Evolutionary conservation across 2,888 invertebrate genomes (phyloP), one percentile per base, ranked within the genome.

Genomic region (Drosophila testacea): DNA sequence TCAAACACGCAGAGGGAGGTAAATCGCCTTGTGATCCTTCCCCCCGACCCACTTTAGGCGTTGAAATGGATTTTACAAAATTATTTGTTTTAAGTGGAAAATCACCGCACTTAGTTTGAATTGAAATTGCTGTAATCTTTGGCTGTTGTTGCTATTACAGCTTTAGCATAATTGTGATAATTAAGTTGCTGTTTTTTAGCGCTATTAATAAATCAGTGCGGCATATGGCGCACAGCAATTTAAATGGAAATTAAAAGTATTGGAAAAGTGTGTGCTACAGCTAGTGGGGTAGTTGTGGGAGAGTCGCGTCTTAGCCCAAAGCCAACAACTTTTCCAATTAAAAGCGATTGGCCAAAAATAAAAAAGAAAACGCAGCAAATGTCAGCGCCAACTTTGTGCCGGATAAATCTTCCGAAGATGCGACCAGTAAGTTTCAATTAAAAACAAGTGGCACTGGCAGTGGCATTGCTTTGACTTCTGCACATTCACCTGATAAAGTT

Each of bases 61-160:
- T 55, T 61, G 28, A 77, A 72, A 71, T 74, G 69, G 30, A 61
- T 47, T 46, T 62, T 47, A 52, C n/a, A 22, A 66, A 72, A 54
- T 67, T 51, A 73, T 73, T 68, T 66, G 72, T 68, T 57, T 73
- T 67, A 83, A 83, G 88, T 83, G 83, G 82, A 83, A 88, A 83
- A 83, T 88, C 64, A 38, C 77, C 28, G 77, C 69, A 77, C 69
- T 76, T 68, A 55, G 56, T 51, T 59, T 51, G 32, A 44, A 52
- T 44, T 52, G 16, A 64, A 73, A 76, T 73, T 73, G 72, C 42
- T 44, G 11, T 54, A 41, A 63, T 57, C 34, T 42, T 47, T 41
- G 46, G 10, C 32, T 42, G 38, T 38, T 59, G 16, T 44, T 56
- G 39, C 16, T 46, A n/a, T 16, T 62, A 41, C 36, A 36, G 22